Evolutionary conservation across 2,113 vertebrate species (phyloP), one percentile per base, ranked within the genome.

Genomic region (Cacatua alba): DNA sequence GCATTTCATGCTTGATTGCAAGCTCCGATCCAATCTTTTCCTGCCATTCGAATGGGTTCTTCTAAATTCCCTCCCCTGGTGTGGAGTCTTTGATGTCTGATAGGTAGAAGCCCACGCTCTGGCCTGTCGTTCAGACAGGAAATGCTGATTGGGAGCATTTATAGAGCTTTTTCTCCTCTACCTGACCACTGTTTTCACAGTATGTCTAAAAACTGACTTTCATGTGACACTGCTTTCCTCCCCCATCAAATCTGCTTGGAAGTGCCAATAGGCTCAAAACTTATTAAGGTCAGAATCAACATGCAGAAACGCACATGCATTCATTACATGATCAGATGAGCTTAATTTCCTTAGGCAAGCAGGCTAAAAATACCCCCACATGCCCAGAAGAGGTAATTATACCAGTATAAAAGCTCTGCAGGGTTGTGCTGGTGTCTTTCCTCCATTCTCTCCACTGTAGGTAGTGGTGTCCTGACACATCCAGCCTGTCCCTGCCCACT

Each of bases 271-370:
- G 80, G 19, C 86, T 95, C 76, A 77, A 89, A 81, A 84, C 91
- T 88, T 77, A 84, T 91, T 90, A 75, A 95, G 91, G 94, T 92
- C 94, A 95, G 69, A 94, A 92, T 92, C 93, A 94, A 95, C 95
- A 95, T 11, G 65, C 83, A 88, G 91, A 75, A 94, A 75, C 0
- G 3, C 80, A 77, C 83, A 75, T 7, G 2, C 83, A 33, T 82
- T 94, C 91, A 84, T 92, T 95, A 68, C 83, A 64, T 86, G 94
- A 94, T 96, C 95, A 86, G 91, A 86, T 59, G 80, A 96, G 83
- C 91, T 84, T 95, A 68, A 92, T 94, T 96, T 95, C 94, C 77
- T 86, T 76, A 91, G 96, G 95, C 91, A 88, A 88, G 69, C 43
- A 71, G 55, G 69, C 55, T 96, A 95, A 93, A 96, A 94, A 96